Conservation (phyloP, 2,113 vertebrate species). For the Polypterus bichir region DNA sequence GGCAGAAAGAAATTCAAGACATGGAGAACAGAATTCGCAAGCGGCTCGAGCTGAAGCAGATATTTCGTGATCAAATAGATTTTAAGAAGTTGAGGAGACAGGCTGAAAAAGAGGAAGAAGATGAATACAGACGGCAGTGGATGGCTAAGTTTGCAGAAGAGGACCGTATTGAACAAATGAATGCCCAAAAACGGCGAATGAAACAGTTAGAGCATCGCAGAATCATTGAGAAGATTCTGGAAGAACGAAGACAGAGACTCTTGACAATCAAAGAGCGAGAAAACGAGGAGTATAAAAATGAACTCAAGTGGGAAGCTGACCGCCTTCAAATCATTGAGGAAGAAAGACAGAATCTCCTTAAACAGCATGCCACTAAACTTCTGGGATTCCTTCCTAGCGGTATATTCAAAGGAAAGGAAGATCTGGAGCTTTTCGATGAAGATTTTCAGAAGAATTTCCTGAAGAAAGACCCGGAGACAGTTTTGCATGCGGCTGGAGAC, state of each 20-base stretch:
- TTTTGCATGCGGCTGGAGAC: slow-evolving; percentile 24
- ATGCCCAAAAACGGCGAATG: slow-evolving; percentile 48
- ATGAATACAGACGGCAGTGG: slow-evolving; percentile 31
- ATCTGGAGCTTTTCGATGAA: slow-evolving; percentile 54
- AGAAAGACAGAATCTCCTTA: slow-evolving; percentile 57
- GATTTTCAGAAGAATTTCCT: slow-evolving; percentile 45
- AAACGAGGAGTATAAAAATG: slow-evolving; percentile 39
- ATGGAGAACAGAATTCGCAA: slow-evolving; percentile 47
- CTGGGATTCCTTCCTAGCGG: slow-evolving; percentile 61
- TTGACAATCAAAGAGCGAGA: slow-evolving; percentile 49
- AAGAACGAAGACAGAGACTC: slow-evolving; percentile 41
- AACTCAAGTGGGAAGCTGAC: slow-evolving; percentile 37
- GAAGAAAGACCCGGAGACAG: slow-evolving; percentile 25
- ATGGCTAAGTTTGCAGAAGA: slow-evolving; percentile 54
- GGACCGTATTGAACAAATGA: slow-evolving; percentile 50
- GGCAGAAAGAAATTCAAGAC: slow-evolving; percentile 39
- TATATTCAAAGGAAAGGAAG: slow-evolving; percentile 42
- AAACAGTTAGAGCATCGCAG: slow-evolving; percentile 50
- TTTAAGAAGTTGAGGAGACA: slow-evolving; percentile 32
- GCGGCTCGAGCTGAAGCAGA: slow-evolving; percentile 38
- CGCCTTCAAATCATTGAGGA: slow-evolving; percentile 51
- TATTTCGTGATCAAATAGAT: slow-evolving; percentile 45
- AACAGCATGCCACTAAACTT: slow-evolving; percentile 48
- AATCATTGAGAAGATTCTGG: slow-evolving; percentile 47
- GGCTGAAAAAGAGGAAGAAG: slow-evolving; percentile 44